Conservation (phyloP, 2,888 invertebrate genomes). For the Perithous albicinctus region DNA sequence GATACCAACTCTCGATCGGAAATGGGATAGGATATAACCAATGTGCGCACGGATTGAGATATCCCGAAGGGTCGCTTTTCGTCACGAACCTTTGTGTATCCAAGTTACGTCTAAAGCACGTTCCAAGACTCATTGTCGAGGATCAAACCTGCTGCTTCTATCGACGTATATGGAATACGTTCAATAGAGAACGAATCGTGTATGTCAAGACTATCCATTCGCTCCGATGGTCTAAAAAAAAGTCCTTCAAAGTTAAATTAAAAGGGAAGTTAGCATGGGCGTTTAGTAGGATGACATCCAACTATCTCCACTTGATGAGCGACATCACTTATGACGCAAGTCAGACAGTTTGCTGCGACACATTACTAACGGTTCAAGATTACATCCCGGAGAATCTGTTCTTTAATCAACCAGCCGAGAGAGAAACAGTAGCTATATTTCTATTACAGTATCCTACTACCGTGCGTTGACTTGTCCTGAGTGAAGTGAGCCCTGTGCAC, state of each 20-base stretch:
- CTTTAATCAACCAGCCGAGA: constrained; percentile 52
- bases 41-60: constrained; percentile 20
- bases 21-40: constrained; percentile 29
- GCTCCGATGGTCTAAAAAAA: neutral
- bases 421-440: constrained; percentile 18
- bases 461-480: constrained; percentile 44
- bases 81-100: constrained; percentile 58
- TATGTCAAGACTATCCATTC: neutral
- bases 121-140: constrained; percentile 41
- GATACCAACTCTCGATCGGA: constrained; percentile 42
- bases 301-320: neutral
- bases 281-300: too few relatives aligned
- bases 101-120: constrained; percentile 38
- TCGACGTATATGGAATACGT: neutral
- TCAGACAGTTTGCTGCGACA: constrained; percentile 1
- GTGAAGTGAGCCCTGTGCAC: constrained; percentile 15
- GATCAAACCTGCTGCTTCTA: constrained; percentile 3
- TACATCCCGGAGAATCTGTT: constrained; percentile 30
- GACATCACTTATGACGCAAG: constrained; percentile 27
- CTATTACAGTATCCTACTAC: constrained; percentile 30
- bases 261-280: too few relatives aligned
- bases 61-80: constrained; percentile 40
- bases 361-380: constrained; percentile 28
- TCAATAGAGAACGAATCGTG: neutral
- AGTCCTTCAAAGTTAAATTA: neutral